Evolutionary conservation across 2,797 vertebrate species (phyloP).

Genomic region (Pseudochaenichthys georgianus): DNA sequence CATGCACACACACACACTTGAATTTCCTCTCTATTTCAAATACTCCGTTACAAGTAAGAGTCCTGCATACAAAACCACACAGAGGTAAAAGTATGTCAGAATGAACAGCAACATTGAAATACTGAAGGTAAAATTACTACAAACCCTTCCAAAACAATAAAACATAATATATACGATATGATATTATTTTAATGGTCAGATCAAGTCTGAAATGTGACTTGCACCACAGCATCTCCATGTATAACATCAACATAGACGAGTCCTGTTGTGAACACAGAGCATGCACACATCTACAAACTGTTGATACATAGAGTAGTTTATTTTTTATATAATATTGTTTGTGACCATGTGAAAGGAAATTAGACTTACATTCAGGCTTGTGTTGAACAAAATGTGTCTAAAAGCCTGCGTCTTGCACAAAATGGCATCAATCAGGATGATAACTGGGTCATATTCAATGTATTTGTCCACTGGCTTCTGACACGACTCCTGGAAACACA

Average conservation of each 20-base stretch:
- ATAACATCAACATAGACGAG: no score
- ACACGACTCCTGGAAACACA: conserved; percentile 89
- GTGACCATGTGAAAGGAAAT: background rate
- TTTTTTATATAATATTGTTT: background rate
- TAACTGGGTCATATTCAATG: conserved; percentile 97
- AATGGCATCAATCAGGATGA: conserved; percentile 96
- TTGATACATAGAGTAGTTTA: no score
- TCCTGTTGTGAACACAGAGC: background rate
- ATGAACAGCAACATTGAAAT: no score
- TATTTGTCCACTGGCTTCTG: conserved; percentile 98
- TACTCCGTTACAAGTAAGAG: background rate
- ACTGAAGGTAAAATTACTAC: background rate
- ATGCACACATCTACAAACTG: background rate
- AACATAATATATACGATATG: no score
- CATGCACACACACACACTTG: no score
- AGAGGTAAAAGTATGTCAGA: background rate
- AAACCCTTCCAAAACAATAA: no score
- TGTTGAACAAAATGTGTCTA: conserved; percentile 97
- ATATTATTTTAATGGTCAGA: no score
- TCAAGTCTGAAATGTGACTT: no score
- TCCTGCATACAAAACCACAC: no score
- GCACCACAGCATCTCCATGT: no score
- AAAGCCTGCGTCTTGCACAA: conserved; percentile 97
- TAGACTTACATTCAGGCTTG: conserved; percentile 91
- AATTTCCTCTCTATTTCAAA: background rate